Percentiles rank a stretch among this genome's conserved stretches.
Evolutionary conservation across 2,113 vertebrate species (phyloP).

Genomic region (Menidia beryllina): DNA sequence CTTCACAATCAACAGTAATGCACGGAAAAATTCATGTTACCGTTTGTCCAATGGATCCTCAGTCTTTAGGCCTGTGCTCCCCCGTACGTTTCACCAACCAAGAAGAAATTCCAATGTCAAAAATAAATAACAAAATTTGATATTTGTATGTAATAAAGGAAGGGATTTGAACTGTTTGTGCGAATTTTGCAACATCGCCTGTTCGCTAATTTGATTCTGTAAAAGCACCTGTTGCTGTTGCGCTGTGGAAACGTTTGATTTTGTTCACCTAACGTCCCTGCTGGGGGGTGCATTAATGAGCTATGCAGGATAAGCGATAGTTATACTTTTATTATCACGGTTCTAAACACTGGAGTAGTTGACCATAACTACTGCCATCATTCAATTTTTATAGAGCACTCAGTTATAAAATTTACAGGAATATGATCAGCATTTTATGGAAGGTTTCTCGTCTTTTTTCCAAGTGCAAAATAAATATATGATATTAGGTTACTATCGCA

Average conservation of each 20-base stretch:
- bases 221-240: not conserved
- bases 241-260: not conserved
- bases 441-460: too few species aligned
- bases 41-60: not conserved
- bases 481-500: too few species aligned
- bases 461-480: too few species aligned
- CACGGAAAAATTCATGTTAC: not conserved
- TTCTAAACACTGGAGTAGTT: too few species aligned
- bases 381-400: not conserved
- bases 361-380: too few species aligned
- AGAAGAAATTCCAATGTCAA: not conserved
- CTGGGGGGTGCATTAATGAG: not conserved
- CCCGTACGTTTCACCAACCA: not conserved
- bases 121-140: too few species aligned
- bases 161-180: not conserved
- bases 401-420: too few species aligned
- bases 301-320: too few species aligned
- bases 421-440: too few species aligned
- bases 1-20: not conserved
- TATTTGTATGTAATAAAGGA: too few species aligned
- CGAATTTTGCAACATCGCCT: not conserved
- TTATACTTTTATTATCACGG: too few species aligned
- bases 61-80: not conserved
- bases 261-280: not conserved
- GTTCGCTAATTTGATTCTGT: not conserved